Conservation (phyloP, 2,113 vertebrate genomes). For the Rhea americana region DNA sequence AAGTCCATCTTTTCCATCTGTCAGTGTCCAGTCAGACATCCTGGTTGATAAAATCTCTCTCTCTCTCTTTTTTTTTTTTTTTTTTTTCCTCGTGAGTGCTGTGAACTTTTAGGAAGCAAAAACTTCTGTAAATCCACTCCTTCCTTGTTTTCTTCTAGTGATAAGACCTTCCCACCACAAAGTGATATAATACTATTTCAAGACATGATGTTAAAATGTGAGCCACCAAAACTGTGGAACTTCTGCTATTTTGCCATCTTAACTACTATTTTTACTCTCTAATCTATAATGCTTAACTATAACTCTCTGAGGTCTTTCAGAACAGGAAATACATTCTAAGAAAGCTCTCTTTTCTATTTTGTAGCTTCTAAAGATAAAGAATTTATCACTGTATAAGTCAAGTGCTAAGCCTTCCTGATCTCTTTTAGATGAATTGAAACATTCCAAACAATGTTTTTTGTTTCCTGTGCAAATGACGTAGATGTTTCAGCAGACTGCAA, state of each 20-base stretch:
- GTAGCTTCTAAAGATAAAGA: background rate
- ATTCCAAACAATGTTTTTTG: background rate
- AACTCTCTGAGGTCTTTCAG: background rate
- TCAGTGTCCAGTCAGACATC: background rate
- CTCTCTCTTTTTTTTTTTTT: background rate
- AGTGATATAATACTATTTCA: background rate
- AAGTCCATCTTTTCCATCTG: too few relatives aligned
- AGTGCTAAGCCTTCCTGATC: background rate
- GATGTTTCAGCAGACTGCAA: slow-evolving; percentile 19
- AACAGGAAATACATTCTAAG: background rate
- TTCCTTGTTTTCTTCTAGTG: background rate
- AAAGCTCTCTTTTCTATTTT: background rate
- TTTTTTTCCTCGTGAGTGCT: background rate
- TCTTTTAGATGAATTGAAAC: background rate
- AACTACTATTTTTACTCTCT: background rate
- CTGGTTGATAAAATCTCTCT: background rate
- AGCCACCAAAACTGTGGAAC: background rate
- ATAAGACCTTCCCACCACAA: background rate
- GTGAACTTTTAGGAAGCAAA: background rate
- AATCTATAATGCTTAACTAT: background rate
- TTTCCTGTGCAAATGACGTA: slow-evolving; percentile 34
- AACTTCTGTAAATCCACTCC: background rate
- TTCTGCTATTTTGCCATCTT: background rate
- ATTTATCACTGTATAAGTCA: background rate
- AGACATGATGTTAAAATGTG: background rate